These are phyloP conservation scores for Tupaia chinensis DNA, from an alignment of 2,113 vertebrate species.

Conservation along the genomic window DNA sequence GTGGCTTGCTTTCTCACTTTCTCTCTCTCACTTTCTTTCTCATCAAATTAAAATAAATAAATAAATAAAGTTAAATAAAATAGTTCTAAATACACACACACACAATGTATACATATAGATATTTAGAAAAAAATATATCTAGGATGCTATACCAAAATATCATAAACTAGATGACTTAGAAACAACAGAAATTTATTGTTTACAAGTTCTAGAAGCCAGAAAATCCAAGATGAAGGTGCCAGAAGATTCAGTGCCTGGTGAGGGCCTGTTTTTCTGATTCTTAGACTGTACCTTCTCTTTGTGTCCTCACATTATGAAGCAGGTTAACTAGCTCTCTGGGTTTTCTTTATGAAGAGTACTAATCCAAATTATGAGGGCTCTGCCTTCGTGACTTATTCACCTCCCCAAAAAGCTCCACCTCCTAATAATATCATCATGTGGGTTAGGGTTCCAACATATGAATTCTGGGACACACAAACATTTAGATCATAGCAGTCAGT, in stretches of 20 bases:
- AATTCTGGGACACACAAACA: neutral
- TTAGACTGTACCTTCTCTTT: neutral
- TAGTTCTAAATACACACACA: no score
- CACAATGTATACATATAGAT: no score
- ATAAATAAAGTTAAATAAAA: no score
- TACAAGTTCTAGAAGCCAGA: neutral
- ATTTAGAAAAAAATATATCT: neutral
- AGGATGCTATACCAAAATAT: neutral
- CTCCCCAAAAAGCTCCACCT: neutral
- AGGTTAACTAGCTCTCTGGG: neutral
- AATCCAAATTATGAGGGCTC: neutral
- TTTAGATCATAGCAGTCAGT: neutral
- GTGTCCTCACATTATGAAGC: neutral
- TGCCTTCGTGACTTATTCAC: neutral
- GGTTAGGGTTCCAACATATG: neutral
- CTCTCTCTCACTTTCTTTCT: no score
- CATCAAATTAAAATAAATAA: no score
- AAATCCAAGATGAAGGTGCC: neutral
- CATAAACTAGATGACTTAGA: neutral
- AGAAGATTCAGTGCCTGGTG: neutral
- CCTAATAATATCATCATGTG: neutral
- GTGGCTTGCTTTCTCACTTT: no score
- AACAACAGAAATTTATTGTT: conserved; percentile 16
- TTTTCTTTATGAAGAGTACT: neutral
- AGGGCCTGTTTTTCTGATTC: neutral